A percentile compares a stretch with the other conserved stretches of the same genome.
These are phyloP conservation scores for Forbesichthys agassizii DNA, from an alignment of 2,113 vertebrate species.

Conservation along the genomic window DNA sequence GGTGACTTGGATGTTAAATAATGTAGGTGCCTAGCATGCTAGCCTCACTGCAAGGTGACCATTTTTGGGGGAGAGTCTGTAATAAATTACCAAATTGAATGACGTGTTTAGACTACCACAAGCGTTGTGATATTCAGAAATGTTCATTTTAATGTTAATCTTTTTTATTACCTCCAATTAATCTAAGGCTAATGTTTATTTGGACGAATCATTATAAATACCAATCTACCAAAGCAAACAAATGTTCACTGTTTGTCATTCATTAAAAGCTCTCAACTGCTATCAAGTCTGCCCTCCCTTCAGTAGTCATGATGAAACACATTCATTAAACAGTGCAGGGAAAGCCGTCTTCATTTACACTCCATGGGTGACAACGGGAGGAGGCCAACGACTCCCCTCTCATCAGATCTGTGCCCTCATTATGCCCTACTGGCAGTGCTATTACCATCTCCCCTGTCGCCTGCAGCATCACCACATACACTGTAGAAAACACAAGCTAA, in stretches of 20 bases:
- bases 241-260: neutral
- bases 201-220: constrained; percentile 1
- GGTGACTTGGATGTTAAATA: no score
- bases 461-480: neutral
- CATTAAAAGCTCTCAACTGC: neutral
- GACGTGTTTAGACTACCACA: no score
- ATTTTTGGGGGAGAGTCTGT: no score
- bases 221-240: neutral
- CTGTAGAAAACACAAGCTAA: constrained; percentile 4
- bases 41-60: no score
- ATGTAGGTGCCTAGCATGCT: no score
- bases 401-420: constrained; percentile 13
- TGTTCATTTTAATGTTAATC: neutral
- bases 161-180: neutral
- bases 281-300: neutral
- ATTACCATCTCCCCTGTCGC: neutral
- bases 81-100: no score
- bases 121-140: neutral
- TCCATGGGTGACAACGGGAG: constrained; percentile 16
- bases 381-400: constrained; percentile 5
- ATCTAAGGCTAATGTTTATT: neutral
- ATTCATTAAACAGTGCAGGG: constrained; percentile 6
- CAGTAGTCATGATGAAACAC: constrained; percentile 4
- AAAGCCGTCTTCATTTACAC: constrained; percentile 9
- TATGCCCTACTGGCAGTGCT: constrained; percentile 23